Base-by-base conservation (phyloP, 2,888 invertebrate genomes). In the Catonia carolina region DNA sequence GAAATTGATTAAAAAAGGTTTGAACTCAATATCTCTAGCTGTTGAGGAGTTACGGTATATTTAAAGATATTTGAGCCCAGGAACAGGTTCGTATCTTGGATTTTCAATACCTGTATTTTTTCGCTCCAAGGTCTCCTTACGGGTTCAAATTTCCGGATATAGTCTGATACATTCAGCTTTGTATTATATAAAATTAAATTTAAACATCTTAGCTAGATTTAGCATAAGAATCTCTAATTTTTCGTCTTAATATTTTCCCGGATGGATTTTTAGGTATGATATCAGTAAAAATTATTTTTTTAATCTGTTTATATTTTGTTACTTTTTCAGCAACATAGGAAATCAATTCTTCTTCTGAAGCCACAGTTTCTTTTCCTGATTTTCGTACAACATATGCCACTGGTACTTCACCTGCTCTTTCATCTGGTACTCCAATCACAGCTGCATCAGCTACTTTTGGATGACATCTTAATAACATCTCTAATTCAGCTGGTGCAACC, bases 401-500 rank as follows among this genome's bases (percentile, higher is more conserved):
- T 0, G 89, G 89, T 0, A 87, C 71, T 74, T 89, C 89, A 0
- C 88, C 89, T 0, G 83, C 81, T 14, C 81, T 69, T 0, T 79
- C 74, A 67, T 88, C 82, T 0, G 84, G 82, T n/a, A 86, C 75
- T 1, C 89, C 89, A 37, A 91, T 78, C 0, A 95, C 92, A 0
- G 87, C 93, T 0, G 85, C 89, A 66, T 95, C 94, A 10, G 76
- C 70, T 1, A 96, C 78, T 22, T 78, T 79, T 0, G 88, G 85
- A 71, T 89, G 86, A 41, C 79, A 77, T 58, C 86, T 78, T 1
- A 91, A 68, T 4, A 90, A 69, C 63, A 82, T 85, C 72, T 92
- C 91, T 57, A 91, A 71, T 73, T 92, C 91, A 2, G 90, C 88
- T 20, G 91, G 91, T 0, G 91, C 86, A 23, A 91, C 90, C 87